Conservation (phyloP, 2,888 invertebrate genomes). For the Apamea anceps region DNA sequence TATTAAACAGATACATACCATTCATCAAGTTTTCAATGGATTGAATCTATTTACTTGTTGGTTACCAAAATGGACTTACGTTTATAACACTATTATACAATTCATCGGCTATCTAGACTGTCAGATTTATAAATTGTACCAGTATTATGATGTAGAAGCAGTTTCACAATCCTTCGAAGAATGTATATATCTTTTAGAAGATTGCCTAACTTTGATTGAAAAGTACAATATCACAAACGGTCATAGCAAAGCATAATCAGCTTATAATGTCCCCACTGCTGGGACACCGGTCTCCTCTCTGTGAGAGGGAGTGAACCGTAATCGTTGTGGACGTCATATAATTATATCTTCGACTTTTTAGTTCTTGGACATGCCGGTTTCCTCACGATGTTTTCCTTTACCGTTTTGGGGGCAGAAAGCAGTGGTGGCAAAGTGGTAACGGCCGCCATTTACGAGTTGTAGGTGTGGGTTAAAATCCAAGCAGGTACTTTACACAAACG, state of each 20-base stretch:
- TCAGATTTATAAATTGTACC: conserved; percentile 21
- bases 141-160: conserved; percentile 4
- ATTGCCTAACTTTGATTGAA: neutral
- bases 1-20: conserved; percentile 25
- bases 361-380: no score
- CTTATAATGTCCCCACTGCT: no score
- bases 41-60: conserved; percentile 12
- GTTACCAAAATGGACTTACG: conserved; percentile 16
- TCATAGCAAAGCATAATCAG: neutral
- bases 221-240: conserved; percentile 8
- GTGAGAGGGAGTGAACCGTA: no score
- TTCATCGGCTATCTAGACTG: conserved; percentile 4
- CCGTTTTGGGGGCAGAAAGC: no score
- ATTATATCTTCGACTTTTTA: no score
- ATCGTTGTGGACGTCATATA: no score
- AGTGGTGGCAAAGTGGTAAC: no score
- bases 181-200: neutral
- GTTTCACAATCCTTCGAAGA: neutral
- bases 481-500: neutral
- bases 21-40: conserved; percentile 28
- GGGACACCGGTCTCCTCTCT: no score
- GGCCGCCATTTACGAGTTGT: no score
- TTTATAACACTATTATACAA: conserved; percentile 25
- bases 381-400: no score
- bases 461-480: no score